phyloP scores from a whole-genome alignment of 1,140 invertebrate species.

The Brachystomella parvula region DNA sequence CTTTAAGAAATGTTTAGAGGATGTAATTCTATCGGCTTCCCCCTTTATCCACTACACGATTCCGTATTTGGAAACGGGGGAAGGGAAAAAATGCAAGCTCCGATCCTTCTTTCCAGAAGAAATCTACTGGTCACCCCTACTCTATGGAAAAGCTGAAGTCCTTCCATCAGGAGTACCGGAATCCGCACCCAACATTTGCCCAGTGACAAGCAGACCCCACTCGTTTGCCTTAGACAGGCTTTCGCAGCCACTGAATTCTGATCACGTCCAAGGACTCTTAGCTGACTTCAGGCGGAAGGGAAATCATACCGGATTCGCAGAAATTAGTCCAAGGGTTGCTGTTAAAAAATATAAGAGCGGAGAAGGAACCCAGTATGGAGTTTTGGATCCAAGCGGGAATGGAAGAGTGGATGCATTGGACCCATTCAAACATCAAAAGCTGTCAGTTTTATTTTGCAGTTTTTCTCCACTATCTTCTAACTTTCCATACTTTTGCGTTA shows the following conservation, averaged over 20 bases:
- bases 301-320: constrained; percentile 18
- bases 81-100: constrained; percentile 65
- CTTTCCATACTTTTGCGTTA: constrained; percentile 77
- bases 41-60: constrained; percentile 75
- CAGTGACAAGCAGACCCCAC: constrained; percentile 49
- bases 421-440: constrained; percentile 73
- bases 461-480: constrained; percentile 72
- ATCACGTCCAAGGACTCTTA: constrained; percentile 60
- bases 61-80: constrained; percentile 80
- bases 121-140: constrained; percentile 62
- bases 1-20: constrained; percentile 65
- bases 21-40: constrained; percentile 70
- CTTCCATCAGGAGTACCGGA: constrained; percentile 7
- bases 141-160: constrained; percentile 37
- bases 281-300: constrained; percentile 81
- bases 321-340: not conserved
- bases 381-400: constrained; percentile 9
- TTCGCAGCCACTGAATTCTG: constrained; percentile 51
- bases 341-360: not conserved
- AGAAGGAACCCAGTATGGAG: constrained; percentile 2
- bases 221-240: constrained; percentile 63
- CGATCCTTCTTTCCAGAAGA: constrained; percentile 69
- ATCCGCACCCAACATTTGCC: too few relatives aligned
- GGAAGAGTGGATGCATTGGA: constrained; percentile 67
- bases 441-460: constrained; percentile 86